These are phyloP conservation scores for Luperina nickerlii DNA, from an alignment of 2,888 invertebrate genomes.

Conservation along the genomic window DNA sequence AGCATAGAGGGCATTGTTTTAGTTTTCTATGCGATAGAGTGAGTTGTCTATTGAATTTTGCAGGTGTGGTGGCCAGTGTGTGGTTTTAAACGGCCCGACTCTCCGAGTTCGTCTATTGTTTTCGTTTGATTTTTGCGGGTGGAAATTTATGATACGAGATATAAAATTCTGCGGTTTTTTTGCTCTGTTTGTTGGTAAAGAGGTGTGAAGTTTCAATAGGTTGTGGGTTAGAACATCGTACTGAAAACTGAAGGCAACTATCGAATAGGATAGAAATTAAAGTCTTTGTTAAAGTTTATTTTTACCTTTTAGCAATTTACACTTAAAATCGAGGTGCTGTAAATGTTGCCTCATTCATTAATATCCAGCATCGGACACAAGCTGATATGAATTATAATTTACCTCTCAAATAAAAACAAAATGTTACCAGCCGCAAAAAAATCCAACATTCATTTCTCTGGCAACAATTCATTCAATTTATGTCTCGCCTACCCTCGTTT, in stretches of 20 bases:
- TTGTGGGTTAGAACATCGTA: background rate
- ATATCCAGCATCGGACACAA: background rate
- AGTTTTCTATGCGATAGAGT: conserved; percentile 59
- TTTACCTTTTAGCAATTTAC: background rate
- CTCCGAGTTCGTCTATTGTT: conserved; percentile 10
- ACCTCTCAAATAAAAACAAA: conserved; percentile 22
- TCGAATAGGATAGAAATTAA: background rate
- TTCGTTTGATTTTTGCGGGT: conserved; percentile 12
- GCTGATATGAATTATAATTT: conserved; percentile 19
- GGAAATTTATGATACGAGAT: conserved; percentile 34
- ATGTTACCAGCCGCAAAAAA: conserved; percentile 31
- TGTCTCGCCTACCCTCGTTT: conserved; percentile 53
- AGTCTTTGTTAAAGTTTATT: background rate
- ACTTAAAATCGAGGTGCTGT: background rate
- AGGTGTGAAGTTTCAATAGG: background rate
- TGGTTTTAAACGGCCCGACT: conserved; percentile 18
- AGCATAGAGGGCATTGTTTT: conserved; percentile 50
- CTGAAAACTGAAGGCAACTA: background rate
- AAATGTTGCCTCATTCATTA: conserved; percentile 11
- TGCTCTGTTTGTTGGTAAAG: background rate
- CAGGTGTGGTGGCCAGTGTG: conserved; percentile 30
- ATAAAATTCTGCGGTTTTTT: conserved; percentile 7
- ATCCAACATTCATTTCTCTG: conserved; percentile 46
- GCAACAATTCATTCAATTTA: conserved; percentile 62
- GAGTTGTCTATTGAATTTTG: conserved; percentile 55